phyloP scores from a whole-genome alignment of 1,140 invertebrate genomes.

The Zaprionus nigranus region DNA sequence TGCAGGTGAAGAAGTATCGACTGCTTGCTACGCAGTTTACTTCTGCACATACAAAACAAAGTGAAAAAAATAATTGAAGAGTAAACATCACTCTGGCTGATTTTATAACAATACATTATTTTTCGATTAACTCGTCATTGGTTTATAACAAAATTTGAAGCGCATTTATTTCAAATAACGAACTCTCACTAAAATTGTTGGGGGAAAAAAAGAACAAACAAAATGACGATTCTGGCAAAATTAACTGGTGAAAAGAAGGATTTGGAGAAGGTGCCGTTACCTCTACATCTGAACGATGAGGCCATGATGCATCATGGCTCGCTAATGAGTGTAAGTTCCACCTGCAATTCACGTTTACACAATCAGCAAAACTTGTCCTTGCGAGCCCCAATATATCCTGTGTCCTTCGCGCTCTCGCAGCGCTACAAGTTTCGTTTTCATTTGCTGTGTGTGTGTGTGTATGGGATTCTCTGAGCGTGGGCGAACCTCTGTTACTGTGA shows the following conservation, averaged over 20 bases:
- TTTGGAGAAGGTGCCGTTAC: slow-evolving; percentile 87
- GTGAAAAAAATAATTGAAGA: slow-evolving; percentile 47
- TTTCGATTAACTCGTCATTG: slow-evolving; percentile 20
- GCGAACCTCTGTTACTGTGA: slow-evolving; percentile 17
- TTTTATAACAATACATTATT: slow-evolving; percentile 7
- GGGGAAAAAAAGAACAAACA: not conserved
- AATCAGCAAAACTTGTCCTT: slow-evolving; percentile 62
- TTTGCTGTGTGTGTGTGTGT: slow-evolving; percentile 20
- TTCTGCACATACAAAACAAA: slow-evolving; percentile 39
- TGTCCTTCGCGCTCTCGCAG: slow-evolving; percentile 52
- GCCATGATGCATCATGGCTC: slow-evolving; percentile 70
- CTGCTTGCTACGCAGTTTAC: slow-evolving; percentile 33
- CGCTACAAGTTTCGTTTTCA: slow-evolving; percentile 71
- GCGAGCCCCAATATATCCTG: slow-evolving; percentile 28
- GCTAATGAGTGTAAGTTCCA: slow-evolving; percentile 66
- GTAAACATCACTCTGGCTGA: slow-evolving; percentile 40
- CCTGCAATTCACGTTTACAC: slow-evolving; percentile 45
- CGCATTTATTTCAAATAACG: slow-evolving; percentile 16
- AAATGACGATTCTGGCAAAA: slow-evolving; percentile 73
- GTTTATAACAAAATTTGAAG: slow-evolving; percentile 23
- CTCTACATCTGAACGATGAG: slow-evolving; percentile 86
- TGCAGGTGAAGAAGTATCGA: not conserved
- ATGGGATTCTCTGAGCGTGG: slow-evolving; percentile 13
- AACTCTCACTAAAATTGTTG: slow-evolving; percentile 24
- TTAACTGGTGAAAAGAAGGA: slow-evolving; percentile 64